Evolutionary conservation across 1,140 invertebrate species (phyloP).

Genomic region (Hestina assimilis): DNA sequence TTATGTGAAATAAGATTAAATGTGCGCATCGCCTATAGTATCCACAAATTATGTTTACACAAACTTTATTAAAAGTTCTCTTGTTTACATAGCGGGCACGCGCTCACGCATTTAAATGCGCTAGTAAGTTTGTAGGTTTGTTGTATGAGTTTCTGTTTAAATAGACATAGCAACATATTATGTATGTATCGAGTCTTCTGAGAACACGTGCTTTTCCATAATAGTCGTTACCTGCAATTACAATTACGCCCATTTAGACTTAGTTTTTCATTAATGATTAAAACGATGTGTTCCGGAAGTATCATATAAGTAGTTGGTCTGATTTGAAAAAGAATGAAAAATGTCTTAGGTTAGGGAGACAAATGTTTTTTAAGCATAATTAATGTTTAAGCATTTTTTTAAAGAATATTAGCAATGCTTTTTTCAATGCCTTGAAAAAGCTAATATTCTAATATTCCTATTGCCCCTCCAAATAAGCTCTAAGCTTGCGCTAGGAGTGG

Average conservation of each 20-base stretch:
- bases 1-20: neutral
- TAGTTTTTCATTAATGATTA: too few relatives aligned
- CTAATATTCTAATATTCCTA: too few relatives aligned
- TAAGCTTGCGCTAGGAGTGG: too few relatives aligned
- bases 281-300: too few relatives aligned
- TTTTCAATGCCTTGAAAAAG: too few relatives aligned
- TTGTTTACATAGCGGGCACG: conserved; percentile 53
- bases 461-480: too few relatives aligned
- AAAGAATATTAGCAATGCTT: too few relatives aligned
- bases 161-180: conserved; percentile 7
- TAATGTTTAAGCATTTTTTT: too few relatives aligned
- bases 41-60: conserved; percentile 41
- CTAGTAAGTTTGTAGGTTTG: conserved; percentile 10
- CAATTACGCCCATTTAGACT: neutral
- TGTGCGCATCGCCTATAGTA: neutral
- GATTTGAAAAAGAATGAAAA: too few relatives aligned
- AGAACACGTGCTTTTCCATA: neutral
- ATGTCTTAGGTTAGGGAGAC: too few relatives aligned
- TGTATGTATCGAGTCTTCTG: neutral
- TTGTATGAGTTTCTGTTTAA: conserved; percentile 3
- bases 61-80: conserved; percentile 42
- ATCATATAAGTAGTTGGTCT: too few relatives aligned
- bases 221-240: neutral
- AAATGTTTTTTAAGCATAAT: too few relatives aligned
- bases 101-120: conserved; percentile 30